Percentiles rank a stretch among this genome's conserved stretches.
phyloP scores from a whole-genome alignment of 2,888 invertebrate species.

The Dioctria rufipes region DNA sequence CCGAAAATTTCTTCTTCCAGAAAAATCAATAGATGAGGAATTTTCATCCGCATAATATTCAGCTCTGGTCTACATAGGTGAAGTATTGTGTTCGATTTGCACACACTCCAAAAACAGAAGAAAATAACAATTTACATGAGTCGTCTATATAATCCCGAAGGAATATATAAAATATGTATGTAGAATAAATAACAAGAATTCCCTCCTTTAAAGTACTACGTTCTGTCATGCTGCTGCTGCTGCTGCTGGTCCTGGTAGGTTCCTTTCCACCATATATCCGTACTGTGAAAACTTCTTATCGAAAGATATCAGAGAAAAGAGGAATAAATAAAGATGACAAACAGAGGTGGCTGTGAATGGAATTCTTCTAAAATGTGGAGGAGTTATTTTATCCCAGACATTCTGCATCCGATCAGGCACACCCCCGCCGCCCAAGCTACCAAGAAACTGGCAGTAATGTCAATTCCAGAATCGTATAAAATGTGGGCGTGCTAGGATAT shows the following conservation, averaged over 20 bases:
- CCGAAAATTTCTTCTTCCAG: too few species aligned
- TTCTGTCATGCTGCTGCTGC: conserved; percentile 24
- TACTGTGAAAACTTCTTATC: conserved; percentile 9
- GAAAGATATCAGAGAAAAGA: conserved; percentile 1
- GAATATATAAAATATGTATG: not conserved
- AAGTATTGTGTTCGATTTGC: not conserved
- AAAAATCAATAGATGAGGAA: too few species aligned
- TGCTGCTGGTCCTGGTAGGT: too few species aligned
- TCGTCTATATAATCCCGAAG: conserved; percentile 13
- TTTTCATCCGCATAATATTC: not conserved
- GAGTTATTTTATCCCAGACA: not conserved
- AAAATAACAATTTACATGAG: conserved; percentile 31
- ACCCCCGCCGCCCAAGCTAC: not conserved
- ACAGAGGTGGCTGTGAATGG: not conserved
- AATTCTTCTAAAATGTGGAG: not conserved
- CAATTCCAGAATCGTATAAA: not conserved
- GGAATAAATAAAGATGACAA: conserved; percentile 42
- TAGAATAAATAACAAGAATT: conserved; percentile 30
- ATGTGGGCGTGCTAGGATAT: conserved; percentile 10
- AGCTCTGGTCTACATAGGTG: too few species aligned
- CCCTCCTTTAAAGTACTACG: not conserved
- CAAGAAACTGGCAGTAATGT: not conserved
- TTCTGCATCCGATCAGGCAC: not conserved
- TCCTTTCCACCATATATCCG: not conserved
- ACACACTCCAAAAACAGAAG: not conserved